Evolutionary conservation across 2,888 invertebrate genomes (phyloP), one percentile per base, ranked within the genome.

Genomic region (Phymatocera aterrima): DNA sequence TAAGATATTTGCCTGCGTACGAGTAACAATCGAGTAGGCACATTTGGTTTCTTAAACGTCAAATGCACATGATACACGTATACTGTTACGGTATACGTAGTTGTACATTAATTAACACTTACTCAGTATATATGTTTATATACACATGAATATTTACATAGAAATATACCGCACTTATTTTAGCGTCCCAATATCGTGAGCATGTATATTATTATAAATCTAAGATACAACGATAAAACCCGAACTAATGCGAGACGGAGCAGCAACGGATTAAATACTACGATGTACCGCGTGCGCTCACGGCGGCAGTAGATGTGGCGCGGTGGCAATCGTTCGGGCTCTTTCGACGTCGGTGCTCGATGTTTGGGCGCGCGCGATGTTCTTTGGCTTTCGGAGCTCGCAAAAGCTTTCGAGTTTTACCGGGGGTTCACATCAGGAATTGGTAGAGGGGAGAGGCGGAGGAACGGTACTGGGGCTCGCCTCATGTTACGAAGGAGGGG

Each of bases 281-380:
- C 57, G 57, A 57, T 57, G 72, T 72, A 72, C 72, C 72, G 72
- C 72, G 72, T 72, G 72, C 72, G 48, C 72, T 72, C 51, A 51
- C 72, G 72, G 72, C 72, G 72, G 48, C 48, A 72, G 72, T 72
- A 34, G 48, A 72, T 72, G 51, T 51, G 72, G 51, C 72, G 72
- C 68, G 68, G 40, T n/a, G 48, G 72, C 34, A 51, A 72, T 34
- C 28, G 31, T 51, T 21, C 15, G 12, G 51, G 70, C 72, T 72
- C 72, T 72, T 72, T 72, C 72, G 28, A 72, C 72, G 72, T n/a
- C 24, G 51, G 72, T 72, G 72, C 72, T 72, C 72, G 48, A n/a
- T 34, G 48, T 72, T 72, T 72, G 72, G 72, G 72, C 72, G 72
- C 72, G 72, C 72, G 72, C 72, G 72, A 72, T 72, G 51, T 48